Evolutionary conservation across 2,113 vertebrate species (phyloP), one percentile per base, ranked within the genome.

Genomic region (Orycteropus afer): DNA sequence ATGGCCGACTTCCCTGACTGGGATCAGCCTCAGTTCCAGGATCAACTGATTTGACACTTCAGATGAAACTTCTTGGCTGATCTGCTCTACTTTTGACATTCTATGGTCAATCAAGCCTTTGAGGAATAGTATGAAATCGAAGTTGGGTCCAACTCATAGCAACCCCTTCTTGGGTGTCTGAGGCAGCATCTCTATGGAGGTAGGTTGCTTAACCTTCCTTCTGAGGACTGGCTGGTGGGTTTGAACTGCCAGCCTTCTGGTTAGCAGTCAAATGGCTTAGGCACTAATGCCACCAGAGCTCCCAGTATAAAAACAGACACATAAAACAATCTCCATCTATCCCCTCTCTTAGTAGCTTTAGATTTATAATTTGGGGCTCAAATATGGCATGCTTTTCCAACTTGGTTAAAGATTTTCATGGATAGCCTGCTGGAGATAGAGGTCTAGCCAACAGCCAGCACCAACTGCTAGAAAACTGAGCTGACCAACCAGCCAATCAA

Each of bases 81-180:
- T 83, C 87, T 29, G 1, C 57, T 95, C 53, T 76, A 85, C 69
- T 49, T 67, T 47, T 53, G 57, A 85, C 77, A 65, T 55, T 71
- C 45, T 90, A 23, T 32, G 77, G 45, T 45, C 61, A 10, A 71
- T 32, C 53, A 76, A 27, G 37, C 3, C 89, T 92, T 69, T 49
- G 61, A 40, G 55, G 32, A 80, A 94, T 49, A 53, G 23, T 78
- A 76, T 63, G 86, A 74, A 95, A 93, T 67, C 73, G n/a, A n/a
- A n/a, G n/a, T n/a, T n/a, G n/a, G n/a, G n/a, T n/a, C n/a, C n/a
- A n/a, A n/a, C n/a, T n/a, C n/a, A n/a, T n/a, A n/a, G n/a, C n/a
- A n/a, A n/a, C n/a, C n/a, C n/a, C n/a, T n/a, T n/a, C n/a, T n/a
- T n/a, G n/a, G n/a, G n/a, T n/a, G n/a, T n/a, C n/a, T n/a, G n/a